These are phyloP conservation scores for Tipula confusa DNA, from an alignment of 2,888 invertebrate genomes.

Conservation along the genomic window DNA sequence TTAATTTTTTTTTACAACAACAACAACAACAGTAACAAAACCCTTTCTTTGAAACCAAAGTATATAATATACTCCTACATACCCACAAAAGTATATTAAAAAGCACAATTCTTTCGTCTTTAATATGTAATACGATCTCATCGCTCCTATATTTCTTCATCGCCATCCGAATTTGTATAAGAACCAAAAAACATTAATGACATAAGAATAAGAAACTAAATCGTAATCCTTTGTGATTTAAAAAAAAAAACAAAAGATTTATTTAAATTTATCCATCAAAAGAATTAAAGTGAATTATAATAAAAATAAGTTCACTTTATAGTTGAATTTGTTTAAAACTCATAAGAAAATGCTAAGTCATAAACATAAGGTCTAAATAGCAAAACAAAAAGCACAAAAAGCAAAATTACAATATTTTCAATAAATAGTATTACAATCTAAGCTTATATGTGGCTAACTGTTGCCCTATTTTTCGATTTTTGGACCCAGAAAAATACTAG, in stretches of 20 bases:
- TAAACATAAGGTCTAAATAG: too few relatives aligned
- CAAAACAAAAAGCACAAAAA: too few relatives aligned
- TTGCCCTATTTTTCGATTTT: too few relatives aligned
- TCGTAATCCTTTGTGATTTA: not conserved
- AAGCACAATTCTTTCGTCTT: not conserved
- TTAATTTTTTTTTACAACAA: not conserved
- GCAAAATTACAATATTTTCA: too few relatives aligned
- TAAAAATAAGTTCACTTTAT: slow-evolving; percentile 8
- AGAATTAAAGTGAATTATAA: slow-evolving; percentile 12
- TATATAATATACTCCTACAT: not conserved
- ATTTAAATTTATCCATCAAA: slow-evolving; percentile 5
- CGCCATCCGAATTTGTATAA: not conserved
- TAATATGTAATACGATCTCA: not conserved
- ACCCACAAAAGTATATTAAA: not conserved
- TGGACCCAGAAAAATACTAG: too few relatives aligned
- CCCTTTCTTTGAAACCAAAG: not conserved
- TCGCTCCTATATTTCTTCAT: too few relatives aligned
- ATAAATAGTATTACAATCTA: too few relatives aligned
- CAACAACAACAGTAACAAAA: not conserved
- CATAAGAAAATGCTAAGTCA: too few relatives aligned
- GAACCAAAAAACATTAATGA: not conserved
- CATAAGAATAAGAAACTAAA: not conserved
- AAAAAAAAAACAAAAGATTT: not conserved
- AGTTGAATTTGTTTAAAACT: not conserved
- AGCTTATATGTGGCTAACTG: too few relatives aligned